These are phyloP conservation scores for Rotaria sp. DNA, from an alignment of 2,888 invertebrate genomes.

Conservation along the genomic window DNA sequence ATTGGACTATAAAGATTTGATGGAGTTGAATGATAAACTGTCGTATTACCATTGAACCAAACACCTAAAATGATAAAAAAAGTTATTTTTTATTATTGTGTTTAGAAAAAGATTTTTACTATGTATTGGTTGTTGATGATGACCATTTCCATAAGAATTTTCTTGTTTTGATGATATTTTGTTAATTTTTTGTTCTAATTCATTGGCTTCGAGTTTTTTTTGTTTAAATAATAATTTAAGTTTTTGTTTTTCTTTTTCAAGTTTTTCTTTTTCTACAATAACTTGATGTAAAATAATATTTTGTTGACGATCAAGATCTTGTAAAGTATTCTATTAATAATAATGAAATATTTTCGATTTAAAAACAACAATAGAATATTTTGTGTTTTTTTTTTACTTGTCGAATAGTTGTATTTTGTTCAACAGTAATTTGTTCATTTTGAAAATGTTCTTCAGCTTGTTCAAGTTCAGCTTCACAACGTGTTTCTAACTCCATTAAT, in stretches of 20 bases:
- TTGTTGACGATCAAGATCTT: conserved; percentile 33
- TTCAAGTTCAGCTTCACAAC: conserved; percentile 39
- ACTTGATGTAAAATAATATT: conserved; percentile 32
- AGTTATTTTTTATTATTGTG: no score
- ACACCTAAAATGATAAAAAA: background rate
- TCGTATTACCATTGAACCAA: background rate
- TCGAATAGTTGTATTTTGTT: background rate
- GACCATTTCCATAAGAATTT: background rate
- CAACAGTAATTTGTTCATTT: conserved; percentile 34
- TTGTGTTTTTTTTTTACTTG: background rate
- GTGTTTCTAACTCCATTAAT: conserved; percentile 40
- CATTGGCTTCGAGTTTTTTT: background rate
- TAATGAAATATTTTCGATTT: background rate
- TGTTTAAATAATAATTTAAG: conserved; percentile 37
- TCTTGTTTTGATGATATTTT: background rate
- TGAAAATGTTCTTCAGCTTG: conserved; percentile 35
- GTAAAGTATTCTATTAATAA: background rate
- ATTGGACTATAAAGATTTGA: background rate
- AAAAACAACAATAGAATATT: background rate
- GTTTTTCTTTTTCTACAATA: conserved; percentile 32
- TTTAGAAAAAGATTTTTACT: background rate
- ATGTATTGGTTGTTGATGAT: conserved; percentile 22
- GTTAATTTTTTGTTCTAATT: conserved; percentile 17
- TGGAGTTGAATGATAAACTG: background rate
- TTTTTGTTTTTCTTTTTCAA: conserved; percentile 35